These are phyloP conservation scores for Heteromyza rotundicornis DNA, from an alignment of 2,888 invertebrate species.

Conservation along the genomic window DNA sequence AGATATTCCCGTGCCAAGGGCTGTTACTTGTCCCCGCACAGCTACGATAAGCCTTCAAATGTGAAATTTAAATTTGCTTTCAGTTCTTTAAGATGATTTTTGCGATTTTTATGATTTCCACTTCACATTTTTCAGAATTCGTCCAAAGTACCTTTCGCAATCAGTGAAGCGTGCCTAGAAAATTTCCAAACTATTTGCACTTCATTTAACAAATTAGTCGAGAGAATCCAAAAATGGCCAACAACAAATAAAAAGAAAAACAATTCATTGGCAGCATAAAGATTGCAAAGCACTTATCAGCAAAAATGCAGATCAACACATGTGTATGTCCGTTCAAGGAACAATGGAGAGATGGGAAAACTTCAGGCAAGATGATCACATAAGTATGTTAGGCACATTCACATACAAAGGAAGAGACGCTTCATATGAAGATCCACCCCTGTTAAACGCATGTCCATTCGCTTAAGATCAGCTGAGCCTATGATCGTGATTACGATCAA, in stretches of 20 bases:
- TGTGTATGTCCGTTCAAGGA: neutral
- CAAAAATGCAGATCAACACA: slow-evolving; percentile 26
- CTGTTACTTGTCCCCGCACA: too few relatives aligned
- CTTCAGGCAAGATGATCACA: neutral
- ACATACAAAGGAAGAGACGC: neutral
- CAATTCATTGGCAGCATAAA: neutral
- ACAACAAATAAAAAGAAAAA: slow-evolving; percentile 8
- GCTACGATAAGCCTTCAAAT: too few relatives aligned
- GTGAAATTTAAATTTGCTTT: too few relatives aligned
- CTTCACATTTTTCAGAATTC: neutral
- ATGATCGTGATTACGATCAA: neutral
- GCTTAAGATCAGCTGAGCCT: slow-evolving; percentile 37
- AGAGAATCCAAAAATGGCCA: slow-evolving; percentile 10
- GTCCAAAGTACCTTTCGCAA: neutral
- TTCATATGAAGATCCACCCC: neutral
- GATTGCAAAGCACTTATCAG: neutral
- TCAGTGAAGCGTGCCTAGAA: slow-evolving; percentile 7
- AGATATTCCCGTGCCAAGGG: too few relatives aligned
- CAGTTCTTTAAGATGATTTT: neutral
- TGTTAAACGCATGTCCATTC: slow-evolving; percentile 21
- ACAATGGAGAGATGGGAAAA: slow-evolving; percentile 17
- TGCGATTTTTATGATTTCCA: neutral
- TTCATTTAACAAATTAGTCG: slow-evolving; percentile 46
- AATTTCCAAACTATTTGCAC: slow-evolving; percentile 30
- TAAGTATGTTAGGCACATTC: slow-evolving; percentile 31